Evolutionary conservation across 2,888 invertebrate genomes (phyloP).

Genomic region (Lasioglossum vierecki): DNA sequence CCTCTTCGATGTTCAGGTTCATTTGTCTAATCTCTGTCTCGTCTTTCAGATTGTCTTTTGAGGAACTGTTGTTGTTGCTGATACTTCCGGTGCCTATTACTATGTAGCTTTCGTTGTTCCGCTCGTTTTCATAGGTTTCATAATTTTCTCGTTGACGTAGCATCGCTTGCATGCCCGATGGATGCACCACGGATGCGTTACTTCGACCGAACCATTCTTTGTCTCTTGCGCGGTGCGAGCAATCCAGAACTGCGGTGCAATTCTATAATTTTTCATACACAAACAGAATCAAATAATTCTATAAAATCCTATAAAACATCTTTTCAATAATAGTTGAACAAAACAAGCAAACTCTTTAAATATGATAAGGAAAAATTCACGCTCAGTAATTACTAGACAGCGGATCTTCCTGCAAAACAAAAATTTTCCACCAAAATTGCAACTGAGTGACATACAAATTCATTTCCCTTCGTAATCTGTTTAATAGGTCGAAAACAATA

Average conservation of each 20-base stretch:
- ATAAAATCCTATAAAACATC: too few species aligned
- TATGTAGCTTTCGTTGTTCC: constrained; percentile 36
- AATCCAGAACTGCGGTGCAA: constrained; percentile 74
- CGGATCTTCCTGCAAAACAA: too few species aligned
- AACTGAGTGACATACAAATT: too few species aligned
- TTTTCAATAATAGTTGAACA: too few species aligned
- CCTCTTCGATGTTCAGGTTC: constrained; percentile 20
- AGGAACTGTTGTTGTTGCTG: not conserved
- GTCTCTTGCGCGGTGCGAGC: constrained; percentile 68
- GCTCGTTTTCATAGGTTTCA: constrained; percentile 35
- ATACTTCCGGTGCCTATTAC: constrained; percentile 31
- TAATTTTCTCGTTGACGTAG: constrained; percentile 40
- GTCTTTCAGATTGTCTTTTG: constrained; percentile 14
- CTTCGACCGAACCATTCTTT: constrained; percentile 70
- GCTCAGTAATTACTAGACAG: not conserved
- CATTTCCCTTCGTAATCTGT: too few species aligned
- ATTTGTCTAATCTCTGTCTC: not conserved
- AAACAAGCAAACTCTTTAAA: too few species aligned
- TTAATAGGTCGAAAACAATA: too few species aligned
- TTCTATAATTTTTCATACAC: constrained; percentile 65
- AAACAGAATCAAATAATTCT: not conserved
- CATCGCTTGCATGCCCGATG: constrained; percentile 42
- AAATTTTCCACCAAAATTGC: too few species aligned
- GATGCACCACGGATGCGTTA: constrained; percentile 16
- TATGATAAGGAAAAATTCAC: not conserved